Base-by-base conservation (phyloP, 2,888 invertebrate genomes). In the Geotrupes spiniger region DNA sequence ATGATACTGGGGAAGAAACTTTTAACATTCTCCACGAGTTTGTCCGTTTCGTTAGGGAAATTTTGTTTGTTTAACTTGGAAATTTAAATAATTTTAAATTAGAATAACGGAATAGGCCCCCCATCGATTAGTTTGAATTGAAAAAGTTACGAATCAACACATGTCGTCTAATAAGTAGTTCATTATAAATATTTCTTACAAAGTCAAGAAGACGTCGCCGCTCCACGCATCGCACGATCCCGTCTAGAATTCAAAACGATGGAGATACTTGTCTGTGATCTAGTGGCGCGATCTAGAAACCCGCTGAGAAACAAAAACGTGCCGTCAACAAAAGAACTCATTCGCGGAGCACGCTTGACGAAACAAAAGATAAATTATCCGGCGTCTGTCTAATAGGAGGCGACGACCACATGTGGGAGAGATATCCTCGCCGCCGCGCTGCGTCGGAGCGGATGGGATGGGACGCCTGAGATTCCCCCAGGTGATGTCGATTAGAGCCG, bases 331-430 rank as follows among this genome's bases (percentile, higher is more conserved):
- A 63, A 60, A 60, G 61, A 63, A 58, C 59, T 63, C 61, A 62
- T 62, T 59, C 60, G 51, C 54, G 47, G 52, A 60, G 56, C 50
- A 56, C 59, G 61, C 61, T 59, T 58, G 60, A 61, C 56, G 61
- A 63, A 64, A 65, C 64, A 65, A 64, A 64, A 64, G 65, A 68
- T 66, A 66, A 66, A 66, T 66, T 65, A 66, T 64, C 62, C 56
- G 21, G 55, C 59, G 56, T 53, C 57, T n/a, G n/a, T 53, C 54
- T 57, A 61, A 61, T 58, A 55, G 53, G 54, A 60, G 58, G 54
- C 59, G 60, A 61, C 62, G 58, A 56, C 59, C 61, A 61, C 62
- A 61, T 60, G 57, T 58, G 60, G 57, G 57, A 46, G 42, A 53
- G 36, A 41, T 31, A 33, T 15, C 14, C 8, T 15, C 8, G 14